Evolutionary conservation across 2,888 invertebrate genomes (phyloP).

Genomic region (Phortica magna): DNA sequence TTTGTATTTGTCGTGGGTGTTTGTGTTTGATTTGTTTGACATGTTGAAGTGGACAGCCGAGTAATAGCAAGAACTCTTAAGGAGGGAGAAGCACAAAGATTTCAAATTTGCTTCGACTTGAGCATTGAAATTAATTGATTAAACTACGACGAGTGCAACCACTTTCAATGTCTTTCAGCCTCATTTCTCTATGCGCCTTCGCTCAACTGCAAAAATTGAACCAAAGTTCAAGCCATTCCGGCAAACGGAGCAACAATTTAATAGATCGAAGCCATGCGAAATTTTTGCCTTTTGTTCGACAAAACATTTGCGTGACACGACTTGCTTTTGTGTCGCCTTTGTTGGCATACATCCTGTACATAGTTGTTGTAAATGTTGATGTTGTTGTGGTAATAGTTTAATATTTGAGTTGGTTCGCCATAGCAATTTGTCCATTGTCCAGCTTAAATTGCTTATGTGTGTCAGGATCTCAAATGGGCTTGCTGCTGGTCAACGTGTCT

Average conservation of each 20-base stretch:
- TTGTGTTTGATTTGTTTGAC: conserved; percentile 70
- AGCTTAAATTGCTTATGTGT: conserved; percentile 65
- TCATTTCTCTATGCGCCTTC: not conserved
- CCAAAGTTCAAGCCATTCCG: conserved; percentile 39
- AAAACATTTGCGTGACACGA: conserved; percentile 30
- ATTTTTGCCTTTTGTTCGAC: conserved; percentile 16
- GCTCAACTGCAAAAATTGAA: conserved; percentile 38
- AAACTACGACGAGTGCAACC: conserved; percentile 28
- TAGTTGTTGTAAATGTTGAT: not conserved
- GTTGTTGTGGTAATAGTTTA: conserved; percentile 51
- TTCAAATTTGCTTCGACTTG: conserved; percentile 32
- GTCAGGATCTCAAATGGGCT: conserved; percentile 9
- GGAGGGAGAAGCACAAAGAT: conserved; percentile 49
- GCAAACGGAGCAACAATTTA: conserved; percentile 33
- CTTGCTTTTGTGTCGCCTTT: conserved; percentile 34
- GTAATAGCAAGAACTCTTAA: conserved; percentile 45
- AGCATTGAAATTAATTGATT: conserved; percentile 66
- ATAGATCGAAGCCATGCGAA: conserved; percentile 25
- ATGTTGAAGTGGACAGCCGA: conserved; percentile 75
- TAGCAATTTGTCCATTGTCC: conserved; percentile 65
- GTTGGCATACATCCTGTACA: not conserved
- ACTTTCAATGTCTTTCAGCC: not conserved
- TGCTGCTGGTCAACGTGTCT: conserved; percentile 29
- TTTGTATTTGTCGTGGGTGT: conserved; percentile 17
- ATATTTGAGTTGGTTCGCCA: conserved; percentile 37